Evolutionary conservation across 1,140 invertebrate species (phyloP).

Genomic region (Agraylea sexmaculata): DNA sequence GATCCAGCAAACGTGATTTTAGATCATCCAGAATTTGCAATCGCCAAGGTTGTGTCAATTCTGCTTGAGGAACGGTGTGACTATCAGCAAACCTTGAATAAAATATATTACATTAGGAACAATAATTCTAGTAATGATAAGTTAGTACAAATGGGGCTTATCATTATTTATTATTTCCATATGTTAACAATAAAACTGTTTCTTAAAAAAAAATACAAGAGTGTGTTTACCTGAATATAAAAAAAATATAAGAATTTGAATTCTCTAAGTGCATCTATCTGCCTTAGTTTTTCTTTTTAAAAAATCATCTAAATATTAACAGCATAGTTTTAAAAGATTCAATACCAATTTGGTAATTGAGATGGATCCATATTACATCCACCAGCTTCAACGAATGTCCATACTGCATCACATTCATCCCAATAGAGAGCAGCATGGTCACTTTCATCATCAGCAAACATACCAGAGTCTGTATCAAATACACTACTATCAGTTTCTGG

Average conservation of each 20-base stretch:
- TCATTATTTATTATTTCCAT: too few species aligned
- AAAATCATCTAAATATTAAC: background rate
- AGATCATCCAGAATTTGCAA: slow-evolving; percentile 58
- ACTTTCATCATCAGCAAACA: slow-evolving; percentile 64
- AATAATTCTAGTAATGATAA: background rate
- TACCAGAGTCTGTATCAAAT: slow-evolving; percentile 63
- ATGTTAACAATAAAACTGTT: too few species aligned
- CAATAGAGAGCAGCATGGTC: slow-evolving; percentile 52
- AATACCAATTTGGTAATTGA: slow-evolving; percentile 60
- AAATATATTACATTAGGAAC: background rate
- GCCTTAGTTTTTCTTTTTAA: too few species aligned
- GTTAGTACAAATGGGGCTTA: too few species aligned
- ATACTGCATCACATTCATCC: slow-evolving; percentile 63
- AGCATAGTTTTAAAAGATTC: background rate
- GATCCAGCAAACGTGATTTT: slow-evolving; percentile 42
- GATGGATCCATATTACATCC: slow-evolving; percentile 56
- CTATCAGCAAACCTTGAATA: slow-evolving; percentile 42
- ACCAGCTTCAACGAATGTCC: slow-evolving; percentile 69
- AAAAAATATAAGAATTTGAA: too few species aligned
- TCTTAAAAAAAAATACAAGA: too few species aligned
- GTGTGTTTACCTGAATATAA: too few species aligned
- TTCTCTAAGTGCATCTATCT: too few species aligned
- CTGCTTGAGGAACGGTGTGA: slow-evolving; percentile 43
- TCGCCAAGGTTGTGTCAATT: slow-evolving; percentile 63
- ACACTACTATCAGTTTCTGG: slow-evolving; percentile 68